These are phyloP conservation scores for Eubucco bourcierii DNA, from an alignment of 2,113 vertebrate genomes.

Conservation along the genomic window DNA sequence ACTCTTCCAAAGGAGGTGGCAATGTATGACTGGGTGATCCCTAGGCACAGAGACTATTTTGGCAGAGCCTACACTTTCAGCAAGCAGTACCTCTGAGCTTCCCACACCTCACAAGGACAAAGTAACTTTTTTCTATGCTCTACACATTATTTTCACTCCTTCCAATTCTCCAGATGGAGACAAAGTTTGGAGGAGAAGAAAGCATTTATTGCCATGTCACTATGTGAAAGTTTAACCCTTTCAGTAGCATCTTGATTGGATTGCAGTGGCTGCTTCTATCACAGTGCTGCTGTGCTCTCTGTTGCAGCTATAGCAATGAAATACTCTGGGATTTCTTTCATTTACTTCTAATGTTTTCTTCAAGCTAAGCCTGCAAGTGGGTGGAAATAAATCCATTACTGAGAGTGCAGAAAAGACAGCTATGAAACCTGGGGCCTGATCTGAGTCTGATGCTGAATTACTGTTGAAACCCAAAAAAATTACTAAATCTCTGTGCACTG, in stretches of 20 bases:
- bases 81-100: neutral
- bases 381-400: slow-evolving; percentile 26
- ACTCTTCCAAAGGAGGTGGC: neutral
- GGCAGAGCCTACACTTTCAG: neutral
- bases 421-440: neutral
- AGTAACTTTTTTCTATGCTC: neutral
- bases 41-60: neutral
- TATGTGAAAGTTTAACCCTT: slow-evolving; percentile 8
- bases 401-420: neutral
- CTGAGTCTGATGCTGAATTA: neutral
- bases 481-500: neutral
- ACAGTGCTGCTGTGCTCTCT: neutral
- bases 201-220: neutral
- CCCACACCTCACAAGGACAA: neutral
- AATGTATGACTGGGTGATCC: accelerated
- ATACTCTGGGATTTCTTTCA: neutral
- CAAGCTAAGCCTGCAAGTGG: slow-evolving; percentile 30
- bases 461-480: neutral
- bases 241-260: neutral
- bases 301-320: slow-evolving; percentile 28
- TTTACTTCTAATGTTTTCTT: slow-evolving; percentile 32
- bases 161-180: neutral
- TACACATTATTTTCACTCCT: neutral
- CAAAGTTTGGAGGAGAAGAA: neutral
- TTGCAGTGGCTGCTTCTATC: neutral